phyloP scores from a whole-genome alignment of 2,888 invertebrate genomes.

The Tenthredo scrophulariae region DNA sequence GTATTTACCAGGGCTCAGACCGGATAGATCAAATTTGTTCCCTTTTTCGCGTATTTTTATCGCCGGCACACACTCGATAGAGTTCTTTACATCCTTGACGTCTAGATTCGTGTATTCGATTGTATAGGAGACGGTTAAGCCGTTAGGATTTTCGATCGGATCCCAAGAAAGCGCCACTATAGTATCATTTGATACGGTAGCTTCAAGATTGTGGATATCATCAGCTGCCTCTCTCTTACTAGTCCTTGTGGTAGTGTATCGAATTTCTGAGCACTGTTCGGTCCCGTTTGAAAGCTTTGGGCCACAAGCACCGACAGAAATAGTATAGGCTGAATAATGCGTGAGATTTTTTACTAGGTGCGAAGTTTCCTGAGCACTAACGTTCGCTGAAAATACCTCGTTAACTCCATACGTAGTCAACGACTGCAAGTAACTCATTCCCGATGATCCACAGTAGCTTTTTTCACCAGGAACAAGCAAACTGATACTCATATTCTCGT shows the following conservation, averaged over 20 bases:
- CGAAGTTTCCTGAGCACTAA: conserved; percentile 62
- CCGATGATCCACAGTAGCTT: conserved; percentile 64
- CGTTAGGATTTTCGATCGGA: conserved; percentile 84
- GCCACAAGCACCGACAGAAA: conserved; percentile 82
- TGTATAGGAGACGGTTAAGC: conserved; percentile 83
- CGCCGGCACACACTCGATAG: conserved; percentile 79
- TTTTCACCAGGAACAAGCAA: conserved; percentile 63
- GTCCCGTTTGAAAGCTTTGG: conserved; percentile 70
- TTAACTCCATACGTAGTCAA: conserved; percentile 57
- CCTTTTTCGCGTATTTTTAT: conserved; percentile 65
- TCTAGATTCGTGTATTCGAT: conserved; percentile 79
- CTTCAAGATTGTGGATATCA: conserved; percentile 69
- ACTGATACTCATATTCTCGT: conserved; percentile 65
- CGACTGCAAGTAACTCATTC: conserved; percentile 57
- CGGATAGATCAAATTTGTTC: conserved; percentile 68
- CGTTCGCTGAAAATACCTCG: conserved; percentile 64
- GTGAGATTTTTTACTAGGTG: conserved; percentile 76
- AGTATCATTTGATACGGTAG: conserved; percentile 68
- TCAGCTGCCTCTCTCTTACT: conserved; percentile 76
- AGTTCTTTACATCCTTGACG: conserved; percentile 72
- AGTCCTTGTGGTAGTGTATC: conserved; percentile 78
- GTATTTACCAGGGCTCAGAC: conserved; percentile 81
- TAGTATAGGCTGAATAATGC: conserved; percentile 82
- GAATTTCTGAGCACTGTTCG: conserved; percentile 69
- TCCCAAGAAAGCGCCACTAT: conserved; percentile 80